Conservation (phyloP, 2,888 invertebrate genomes). For the Pharmacophagus antenor region DNA sequence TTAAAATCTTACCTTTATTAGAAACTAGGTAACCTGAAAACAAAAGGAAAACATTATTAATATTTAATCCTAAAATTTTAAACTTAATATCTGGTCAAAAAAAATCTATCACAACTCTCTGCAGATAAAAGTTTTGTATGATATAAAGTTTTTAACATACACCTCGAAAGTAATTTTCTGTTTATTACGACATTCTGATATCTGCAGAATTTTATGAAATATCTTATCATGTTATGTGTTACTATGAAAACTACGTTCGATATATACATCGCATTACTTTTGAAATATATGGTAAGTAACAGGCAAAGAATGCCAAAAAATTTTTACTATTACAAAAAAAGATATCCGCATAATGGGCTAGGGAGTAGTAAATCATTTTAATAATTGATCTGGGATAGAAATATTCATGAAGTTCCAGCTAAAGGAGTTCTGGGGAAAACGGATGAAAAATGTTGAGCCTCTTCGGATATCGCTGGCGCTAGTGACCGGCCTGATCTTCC, state of each 20-base stretch:
- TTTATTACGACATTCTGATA: no score
- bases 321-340: slow-evolving; percentile 14
- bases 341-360: slow-evolving; percentile 48
- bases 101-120: no score
- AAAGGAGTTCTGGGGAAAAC: slow-evolving; percentile 63
- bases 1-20: slow-evolving; percentile 8
- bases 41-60: neutral
- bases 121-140: no score
- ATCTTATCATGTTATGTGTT: no score
- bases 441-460: slow-evolving; percentile 68
- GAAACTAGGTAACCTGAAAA: neutral
- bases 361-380: slow-evolving; percentile 77
- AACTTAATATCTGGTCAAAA: neutral
- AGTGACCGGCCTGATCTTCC: slow-evolving; percentile 45
- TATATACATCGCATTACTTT: neutral
- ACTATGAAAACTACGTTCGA: no score
- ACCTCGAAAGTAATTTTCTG: no score
- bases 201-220: no score
- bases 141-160: no score
- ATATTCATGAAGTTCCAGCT: slow-evolving; percentile 75
- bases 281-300: neutral
- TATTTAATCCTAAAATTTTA: neutral
- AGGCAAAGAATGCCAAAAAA: neutral
- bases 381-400: slow-evolving; percentile 76
- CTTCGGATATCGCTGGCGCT: slow-evolving; percentile 54